A percentile compares a stretch with the other conserved stretches of the same genome.
These are phyloP conservation scores for Oncorhynchus gorbuscha DNA, from an alignment of 2,113 vertebrate genomes.

Conservation along the genomic window DNA sequence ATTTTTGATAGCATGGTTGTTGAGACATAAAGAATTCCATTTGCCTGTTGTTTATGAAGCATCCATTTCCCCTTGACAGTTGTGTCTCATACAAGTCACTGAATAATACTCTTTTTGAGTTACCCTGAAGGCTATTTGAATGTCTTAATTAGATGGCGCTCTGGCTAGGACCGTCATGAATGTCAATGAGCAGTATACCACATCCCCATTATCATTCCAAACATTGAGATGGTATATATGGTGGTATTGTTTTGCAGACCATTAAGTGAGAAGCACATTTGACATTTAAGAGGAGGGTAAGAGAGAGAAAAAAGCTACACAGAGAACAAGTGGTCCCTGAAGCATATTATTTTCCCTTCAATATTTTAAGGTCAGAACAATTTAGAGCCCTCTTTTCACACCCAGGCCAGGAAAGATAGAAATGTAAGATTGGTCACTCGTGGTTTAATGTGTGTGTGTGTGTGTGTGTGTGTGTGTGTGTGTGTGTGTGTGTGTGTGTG, in stretches of 20 bases:
- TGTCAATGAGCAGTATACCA: slow-evolving; percentile 39
- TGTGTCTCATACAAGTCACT: no score
- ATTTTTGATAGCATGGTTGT: no score
- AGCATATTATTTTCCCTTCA: slow-evolving; percentile 44
- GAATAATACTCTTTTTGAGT: no score
- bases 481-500: no score
- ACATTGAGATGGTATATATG: slow-evolving; percentile 28
- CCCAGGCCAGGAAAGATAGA: not conserved
- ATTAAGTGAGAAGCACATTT: slow-evolving; percentile 20
- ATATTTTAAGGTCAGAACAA: slow-evolving; percentile 55
- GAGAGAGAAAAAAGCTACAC: slow-evolving; percentile 26
- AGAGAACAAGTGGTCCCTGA: slow-evolving; percentile 53
- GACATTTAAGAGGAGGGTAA: slow-evolving; percentile 47
- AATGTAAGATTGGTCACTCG: slow-evolving; percentile 7
- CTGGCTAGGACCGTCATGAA: slow-evolving; percentile 32
- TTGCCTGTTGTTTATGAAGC: no score
- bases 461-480: not conserved
- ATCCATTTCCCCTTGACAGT: no score
- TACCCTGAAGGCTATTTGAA: no score
- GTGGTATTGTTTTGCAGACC: not conserved
- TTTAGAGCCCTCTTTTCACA: slow-evolving; percentile 48
- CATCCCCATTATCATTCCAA: slow-evolving; percentile 43
- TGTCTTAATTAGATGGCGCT: no score
- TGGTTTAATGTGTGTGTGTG: slow-evolving; percentile 1
- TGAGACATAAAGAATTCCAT: no score